Conservation (phyloP, 2,888 invertebrate species). For the Lapara coniferarum region DNA sequence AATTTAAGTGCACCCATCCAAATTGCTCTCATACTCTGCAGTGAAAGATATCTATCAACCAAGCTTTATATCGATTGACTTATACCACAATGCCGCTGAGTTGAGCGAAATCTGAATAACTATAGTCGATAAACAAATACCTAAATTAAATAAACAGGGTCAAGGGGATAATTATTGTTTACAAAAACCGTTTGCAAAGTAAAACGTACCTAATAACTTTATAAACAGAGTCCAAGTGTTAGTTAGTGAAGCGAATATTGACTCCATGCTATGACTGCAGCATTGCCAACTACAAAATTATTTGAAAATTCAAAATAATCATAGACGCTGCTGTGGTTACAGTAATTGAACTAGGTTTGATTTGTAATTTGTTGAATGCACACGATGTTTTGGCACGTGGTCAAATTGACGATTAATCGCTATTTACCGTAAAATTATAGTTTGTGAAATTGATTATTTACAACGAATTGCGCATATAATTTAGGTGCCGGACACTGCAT, state of each 20-base stretch:
- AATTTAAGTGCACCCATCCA: too few species aligned
- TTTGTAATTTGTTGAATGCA: not conserved
- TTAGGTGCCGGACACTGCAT: too few species aligned
- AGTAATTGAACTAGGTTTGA: not conserved
- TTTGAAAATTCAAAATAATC: not conserved
- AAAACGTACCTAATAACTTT: slow-evolving; percentile 2
- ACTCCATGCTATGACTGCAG: not conserved
- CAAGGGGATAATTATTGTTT: slow-evolving; percentile 20
- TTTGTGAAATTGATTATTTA: not conserved
- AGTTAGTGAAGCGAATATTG: not conserved
- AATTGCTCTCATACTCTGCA: too few species aligned
- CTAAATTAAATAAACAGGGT: slow-evolving; percentile 19
- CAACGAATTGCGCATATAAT: not conserved
- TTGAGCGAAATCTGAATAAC: not conserved
- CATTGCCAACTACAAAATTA: not conserved
- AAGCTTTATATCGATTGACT: too few species aligned
- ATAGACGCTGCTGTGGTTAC: not conserved
- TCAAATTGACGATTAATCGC: not conserved
- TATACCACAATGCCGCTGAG: not conserved
- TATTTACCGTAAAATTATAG: not conserved
- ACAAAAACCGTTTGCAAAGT: slow-evolving; percentile 5
- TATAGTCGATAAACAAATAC: slow-evolving; percentile 17
- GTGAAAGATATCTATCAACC: too few species aligned
- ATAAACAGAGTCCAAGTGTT: not conserved
- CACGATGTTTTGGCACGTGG: slow-evolving; percentile 12